phyloP scores from a whole-genome alignment of 2,888 invertebrate genomes.

The Coelinius sp. region DNA sequence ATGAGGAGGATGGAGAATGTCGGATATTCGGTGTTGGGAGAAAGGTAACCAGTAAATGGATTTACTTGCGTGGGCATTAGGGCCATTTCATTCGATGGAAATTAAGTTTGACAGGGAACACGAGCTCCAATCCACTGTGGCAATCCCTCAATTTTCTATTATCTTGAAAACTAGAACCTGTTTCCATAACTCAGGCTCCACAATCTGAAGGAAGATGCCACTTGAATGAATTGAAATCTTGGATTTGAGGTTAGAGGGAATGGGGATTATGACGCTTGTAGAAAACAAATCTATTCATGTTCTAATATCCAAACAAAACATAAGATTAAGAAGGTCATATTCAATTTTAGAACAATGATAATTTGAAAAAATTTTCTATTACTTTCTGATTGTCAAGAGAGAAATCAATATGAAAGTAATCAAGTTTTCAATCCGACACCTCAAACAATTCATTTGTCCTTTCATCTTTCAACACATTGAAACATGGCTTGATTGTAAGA shows the following conservation, averaged over 20 bases:
- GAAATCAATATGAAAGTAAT: constrained; percentile 3
- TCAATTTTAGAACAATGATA: too few species aligned
- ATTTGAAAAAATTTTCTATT: too few species aligned
- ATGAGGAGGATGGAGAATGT: not conserved
- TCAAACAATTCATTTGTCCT: constrained; percentile 17
- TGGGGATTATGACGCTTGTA: not conserved
- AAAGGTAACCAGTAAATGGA: constrained; percentile 21
- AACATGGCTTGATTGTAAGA: not conserved
- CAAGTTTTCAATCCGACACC: constrained; percentile 30
- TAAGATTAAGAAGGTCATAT: too few species aligned
- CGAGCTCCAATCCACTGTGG: constrained; percentile 4
- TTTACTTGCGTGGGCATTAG: constrained; percentile 35
- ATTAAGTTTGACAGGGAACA: constrained; percentile 57
- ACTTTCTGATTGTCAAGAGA: too few species aligned
- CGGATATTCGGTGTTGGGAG: not conserved
- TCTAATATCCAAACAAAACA: too few species aligned
- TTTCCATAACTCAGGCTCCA: not conserved
- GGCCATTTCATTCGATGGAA: constrained; percentile 60
- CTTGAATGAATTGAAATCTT: not conserved
- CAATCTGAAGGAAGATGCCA: not conserved
- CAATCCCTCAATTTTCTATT: not conserved
- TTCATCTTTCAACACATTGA: not conserved
- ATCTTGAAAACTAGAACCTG: not conserved
- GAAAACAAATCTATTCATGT: too few species aligned
- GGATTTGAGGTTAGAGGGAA: not conserved